Conservation (phyloP, 2,113 vertebrate genomes). For the Poeciliopsis occidentalis region DNA sequence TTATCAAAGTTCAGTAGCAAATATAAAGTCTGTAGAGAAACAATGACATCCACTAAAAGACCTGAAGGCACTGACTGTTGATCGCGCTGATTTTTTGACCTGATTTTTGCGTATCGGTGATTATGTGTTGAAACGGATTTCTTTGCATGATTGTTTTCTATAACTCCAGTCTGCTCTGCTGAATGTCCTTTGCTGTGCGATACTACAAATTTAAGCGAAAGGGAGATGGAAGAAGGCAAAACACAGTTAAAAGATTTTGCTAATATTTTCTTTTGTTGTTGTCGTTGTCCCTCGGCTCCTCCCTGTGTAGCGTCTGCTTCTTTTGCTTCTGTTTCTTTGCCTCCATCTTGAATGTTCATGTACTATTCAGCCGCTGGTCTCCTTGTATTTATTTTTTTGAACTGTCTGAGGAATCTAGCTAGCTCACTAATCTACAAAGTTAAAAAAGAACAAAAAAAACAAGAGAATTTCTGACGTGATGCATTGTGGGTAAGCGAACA, state of each 20-base stretch:
- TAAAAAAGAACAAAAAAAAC: slow-evolving; percentile 37
- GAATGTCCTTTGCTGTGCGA: slow-evolving; percentile 79
- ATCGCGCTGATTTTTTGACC: slow-evolving; percentile 65
- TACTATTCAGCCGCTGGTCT: slow-evolving; percentile 77
- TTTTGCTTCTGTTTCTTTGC: slow-evolving; percentile 49
- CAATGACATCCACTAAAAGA: slow-evolving; percentile 68
- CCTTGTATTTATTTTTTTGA: slow-evolving; percentile 83
- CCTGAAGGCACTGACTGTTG: slow-evolving; percentile 93
- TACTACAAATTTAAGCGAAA: slow-evolving; percentile 19
- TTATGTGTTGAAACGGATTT: slow-evolving; percentile 72
- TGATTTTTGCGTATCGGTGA: slow-evolving; percentile 72
- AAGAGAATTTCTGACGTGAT: slow-evolving; percentile 66
- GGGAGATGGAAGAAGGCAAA: slow-evolving; percentile 32
- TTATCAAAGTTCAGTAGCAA: slow-evolving; percentile 77
- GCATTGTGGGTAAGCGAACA: slow-evolving; percentile 40
- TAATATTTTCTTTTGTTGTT: background rate
- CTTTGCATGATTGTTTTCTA: slow-evolving; percentile 88
- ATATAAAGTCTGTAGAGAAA: slow-evolving; percentile 72
- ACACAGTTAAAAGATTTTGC: slow-evolving; percentile 43
- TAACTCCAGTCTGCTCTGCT: slow-evolving; percentile 71
- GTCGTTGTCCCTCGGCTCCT: slow-evolving; percentile 51
- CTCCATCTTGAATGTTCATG: slow-evolving; percentile 59
- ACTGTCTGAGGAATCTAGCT: slow-evolving; percentile 76
- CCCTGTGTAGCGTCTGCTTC: slow-evolving; percentile 35
- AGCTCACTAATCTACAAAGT: slow-evolving; percentile 68